Conservation (phyloP, 2,797 vertebrate species). For the Acanthis flammea region DNA sequence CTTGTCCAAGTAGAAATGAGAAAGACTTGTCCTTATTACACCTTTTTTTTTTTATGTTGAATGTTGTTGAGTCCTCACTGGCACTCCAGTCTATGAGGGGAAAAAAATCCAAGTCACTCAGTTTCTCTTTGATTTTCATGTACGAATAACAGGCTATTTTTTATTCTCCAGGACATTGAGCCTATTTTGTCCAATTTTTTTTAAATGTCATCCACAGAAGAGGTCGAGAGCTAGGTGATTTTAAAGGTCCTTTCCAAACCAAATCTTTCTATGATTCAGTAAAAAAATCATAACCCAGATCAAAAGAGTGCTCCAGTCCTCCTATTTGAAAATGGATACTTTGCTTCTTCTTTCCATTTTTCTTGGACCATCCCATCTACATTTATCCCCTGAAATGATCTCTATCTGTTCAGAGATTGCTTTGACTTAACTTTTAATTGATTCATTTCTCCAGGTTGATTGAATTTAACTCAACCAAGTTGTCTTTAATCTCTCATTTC, state of each 20-base stretch:
- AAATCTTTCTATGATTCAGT: not conserved
- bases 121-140: not conserved
- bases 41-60: not conserved
- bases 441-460: not conserved
- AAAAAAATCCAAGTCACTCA: not conserved
- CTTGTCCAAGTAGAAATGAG: not conserved
- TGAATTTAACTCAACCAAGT: not conserved
- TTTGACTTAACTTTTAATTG: not conserved
- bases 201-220: rapidly evolving
- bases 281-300: not conserved
- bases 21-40: not conserved
- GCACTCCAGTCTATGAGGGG: not conserved
- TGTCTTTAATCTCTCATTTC: not conserved
- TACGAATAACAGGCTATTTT: not conserved
- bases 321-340: not conserved
- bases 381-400: not conserved
- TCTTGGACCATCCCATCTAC: not conserved
- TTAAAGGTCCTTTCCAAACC: not conserved
- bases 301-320: not conserved
- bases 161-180: not conserved
- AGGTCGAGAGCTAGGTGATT: not conserved
- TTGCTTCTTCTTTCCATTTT: not conserved
- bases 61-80: not conserved
- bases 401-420: not conserved
- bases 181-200: not conserved